Percentiles rank a stretch among this genome's conserved stretches.
These are phyloP conservation scores for Drosophila seguyi DNA, from an alignment of 1,140 invertebrate genomes.

Conservation along the genomic window DNA sequence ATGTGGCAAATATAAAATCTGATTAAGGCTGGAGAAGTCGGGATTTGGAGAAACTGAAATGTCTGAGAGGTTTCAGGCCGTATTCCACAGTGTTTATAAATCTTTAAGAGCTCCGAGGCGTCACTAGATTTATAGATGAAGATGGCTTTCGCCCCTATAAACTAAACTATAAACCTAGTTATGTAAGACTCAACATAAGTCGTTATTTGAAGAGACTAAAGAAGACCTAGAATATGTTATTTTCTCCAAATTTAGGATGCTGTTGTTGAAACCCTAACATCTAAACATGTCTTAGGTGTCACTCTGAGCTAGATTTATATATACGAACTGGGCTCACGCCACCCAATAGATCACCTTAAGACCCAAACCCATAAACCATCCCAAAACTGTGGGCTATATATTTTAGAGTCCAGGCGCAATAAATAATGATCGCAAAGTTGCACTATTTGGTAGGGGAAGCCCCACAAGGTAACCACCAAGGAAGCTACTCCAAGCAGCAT, in stretches of 20 bases:
- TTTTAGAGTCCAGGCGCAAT: constrained; percentile 10
- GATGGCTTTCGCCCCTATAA: not conserved
- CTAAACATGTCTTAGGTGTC: constrained; percentile 20
- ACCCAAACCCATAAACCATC: constrained; percentile 8
- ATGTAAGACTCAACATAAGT: not conserved
- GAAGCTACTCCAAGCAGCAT: constrained; percentile 22
- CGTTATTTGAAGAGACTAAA: not conserved
- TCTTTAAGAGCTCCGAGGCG: not conserved
- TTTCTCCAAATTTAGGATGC: not conserved
- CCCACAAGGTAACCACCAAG: constrained; percentile 45
- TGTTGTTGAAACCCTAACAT: constrained; percentile 5
- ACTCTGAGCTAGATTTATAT: constrained; percentile 27
- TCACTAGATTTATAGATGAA: not conserved
- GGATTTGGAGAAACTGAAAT: not conserved
- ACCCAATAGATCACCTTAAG: constrained; percentile 25
- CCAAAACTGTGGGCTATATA: constrained; percentile 14
- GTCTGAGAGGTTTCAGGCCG: not conserved
- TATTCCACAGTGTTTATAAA: not conserved
- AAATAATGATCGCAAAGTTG: constrained; percentile 13
- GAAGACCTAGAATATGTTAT: not conserved
- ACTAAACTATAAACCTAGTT: too few relatives aligned
- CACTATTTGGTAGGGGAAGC: constrained; percentile 27
- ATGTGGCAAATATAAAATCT: constrained; percentile 18
- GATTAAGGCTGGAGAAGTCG: not conserved
- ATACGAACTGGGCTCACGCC: not conserved